These are phyloP conservation scores for Podocnemis expansa DNA, from an alignment of 2,113 vertebrate species.

Conservation along the genomic window DNA sequence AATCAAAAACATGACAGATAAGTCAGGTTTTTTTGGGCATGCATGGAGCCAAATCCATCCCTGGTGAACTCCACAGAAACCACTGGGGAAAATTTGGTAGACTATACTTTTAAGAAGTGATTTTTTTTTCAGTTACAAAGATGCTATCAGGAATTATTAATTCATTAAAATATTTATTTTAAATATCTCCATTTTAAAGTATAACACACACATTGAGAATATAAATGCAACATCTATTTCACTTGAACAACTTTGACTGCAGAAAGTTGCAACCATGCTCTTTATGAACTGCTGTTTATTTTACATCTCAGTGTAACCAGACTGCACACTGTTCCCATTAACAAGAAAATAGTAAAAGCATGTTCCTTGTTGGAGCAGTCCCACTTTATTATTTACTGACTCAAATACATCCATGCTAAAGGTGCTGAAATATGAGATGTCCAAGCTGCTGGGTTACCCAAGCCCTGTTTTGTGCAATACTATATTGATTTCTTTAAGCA, in stretches of 20 bases:
- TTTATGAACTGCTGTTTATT: neutral
- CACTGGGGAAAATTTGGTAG: rapidly evolving
- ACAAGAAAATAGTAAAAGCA: conserved; percentile 52
- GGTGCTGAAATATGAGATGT: conserved; percentile 31
- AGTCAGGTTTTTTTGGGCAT: neutral
- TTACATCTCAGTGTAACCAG: conserved; percentile 1
- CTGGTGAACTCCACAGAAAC: neutral
- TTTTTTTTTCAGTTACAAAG: neutral
- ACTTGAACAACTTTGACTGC: neutral
- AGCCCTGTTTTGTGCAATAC: neutral
- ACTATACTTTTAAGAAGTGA: neutral
- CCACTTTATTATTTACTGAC: conserved; percentile 58
- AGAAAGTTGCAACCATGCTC: neutral
- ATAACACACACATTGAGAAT: neutral
- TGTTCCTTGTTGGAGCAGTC: conserved; percentile 52
- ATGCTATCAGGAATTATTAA: neutral
- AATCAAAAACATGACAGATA: rapidly evolving
- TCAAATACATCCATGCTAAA: conserved; percentile 27
- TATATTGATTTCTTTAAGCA: neutral
- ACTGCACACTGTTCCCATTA: neutral
- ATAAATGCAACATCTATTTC: neutral
- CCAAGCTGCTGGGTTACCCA: neutral
- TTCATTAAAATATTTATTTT: neutral
- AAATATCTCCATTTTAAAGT: neutral
- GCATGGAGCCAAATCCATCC: neutral